A percentile compares a stretch with the other conserved stretches of the same genome.
phyloP scores from a whole-genome alignment of 2,113 vertebrate genomes.

The Tichodroma muraria region DNA sequence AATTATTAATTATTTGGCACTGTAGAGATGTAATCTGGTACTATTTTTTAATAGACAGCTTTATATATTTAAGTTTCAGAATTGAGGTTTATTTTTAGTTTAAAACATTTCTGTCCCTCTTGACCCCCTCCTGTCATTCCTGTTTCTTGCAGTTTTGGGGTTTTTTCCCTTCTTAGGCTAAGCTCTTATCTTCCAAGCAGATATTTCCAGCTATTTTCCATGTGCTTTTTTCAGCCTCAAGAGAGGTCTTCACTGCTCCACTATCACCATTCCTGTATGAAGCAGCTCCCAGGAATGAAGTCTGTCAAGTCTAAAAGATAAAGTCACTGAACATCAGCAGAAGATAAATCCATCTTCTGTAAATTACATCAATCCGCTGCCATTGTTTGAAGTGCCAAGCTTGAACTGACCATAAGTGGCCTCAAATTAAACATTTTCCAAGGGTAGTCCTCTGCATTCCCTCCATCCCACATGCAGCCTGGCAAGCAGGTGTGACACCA shows the following conservation, averaged over 20 bases:
- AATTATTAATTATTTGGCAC: constrained; percentile 72
- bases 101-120: background rate
- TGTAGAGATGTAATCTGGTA: constrained; percentile 34
- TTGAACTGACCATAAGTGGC: background rate
- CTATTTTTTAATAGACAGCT: constrained; percentile 50
- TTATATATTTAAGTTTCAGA: constrained; percentile 60
- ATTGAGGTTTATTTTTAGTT: constrained; percentile 10
- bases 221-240: background rate
- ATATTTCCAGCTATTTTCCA: background rate
- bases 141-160: background rate
- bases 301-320: background rate
- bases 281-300: background rate
- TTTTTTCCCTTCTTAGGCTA: background rate
- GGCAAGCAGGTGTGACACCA: background rate
- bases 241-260: background rate
- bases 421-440: background rate
- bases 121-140: background rate
- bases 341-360: background rate
- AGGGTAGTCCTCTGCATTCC: background rate
- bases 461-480: background rate
- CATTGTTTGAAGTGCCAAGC: background rate
- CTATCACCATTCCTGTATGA: background rate
- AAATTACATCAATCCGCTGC: background rate
- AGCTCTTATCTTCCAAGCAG: background rate
- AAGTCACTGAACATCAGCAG: background rate